phyloP scores from a whole-genome alignment of 2,113 vertebrate genomes.

The Cyanistes caeruleus region DNA sequence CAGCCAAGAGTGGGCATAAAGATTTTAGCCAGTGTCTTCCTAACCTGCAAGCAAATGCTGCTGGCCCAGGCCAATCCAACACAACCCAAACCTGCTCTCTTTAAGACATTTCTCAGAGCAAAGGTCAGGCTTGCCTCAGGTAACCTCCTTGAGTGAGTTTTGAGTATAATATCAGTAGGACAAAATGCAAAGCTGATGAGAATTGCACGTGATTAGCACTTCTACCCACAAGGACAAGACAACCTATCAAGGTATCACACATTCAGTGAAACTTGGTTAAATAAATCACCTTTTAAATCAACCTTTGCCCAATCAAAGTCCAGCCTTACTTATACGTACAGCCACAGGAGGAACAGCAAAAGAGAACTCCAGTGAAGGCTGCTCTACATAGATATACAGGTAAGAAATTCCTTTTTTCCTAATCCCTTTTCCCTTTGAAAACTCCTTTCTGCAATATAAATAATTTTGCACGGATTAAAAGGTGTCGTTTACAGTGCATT shows the following conservation, averaged over 20 bases:
- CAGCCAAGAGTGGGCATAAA: neutral
- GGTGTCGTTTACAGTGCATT: neutral
- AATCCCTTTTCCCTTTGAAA: neutral
- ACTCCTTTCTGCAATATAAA: neutral
- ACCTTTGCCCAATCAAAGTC: conserved; percentile 92
- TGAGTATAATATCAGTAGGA: neutral
- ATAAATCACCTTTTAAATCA: conserved; percentile 93
- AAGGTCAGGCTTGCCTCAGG: neutral
- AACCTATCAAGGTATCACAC: conserved; percentile 58
- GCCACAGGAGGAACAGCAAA: conserved; percentile 32
- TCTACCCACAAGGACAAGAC: conserved; percentile 31
- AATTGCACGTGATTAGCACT: neutral
- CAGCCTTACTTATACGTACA: conserved; percentile 68
- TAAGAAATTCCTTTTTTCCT: conserved; percentile 39
- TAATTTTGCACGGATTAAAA: neutral
- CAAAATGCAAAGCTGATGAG: conserved; percentile 1
- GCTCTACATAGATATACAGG: conserved; percentile 23
- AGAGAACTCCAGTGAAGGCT: neutral
- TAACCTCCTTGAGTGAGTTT: neutral
- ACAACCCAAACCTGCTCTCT: neutral
- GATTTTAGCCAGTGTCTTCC: neutral
- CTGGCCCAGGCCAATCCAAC: neutral
- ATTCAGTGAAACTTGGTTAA: conserved; percentile 79
- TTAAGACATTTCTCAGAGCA: neutral
- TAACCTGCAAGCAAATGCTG: neutral